These are phyloP conservation scores for Ichneumoninae sp. DNA, from an alignment of 2,888 invertebrate species.

Conservation along the genomic window DNA sequence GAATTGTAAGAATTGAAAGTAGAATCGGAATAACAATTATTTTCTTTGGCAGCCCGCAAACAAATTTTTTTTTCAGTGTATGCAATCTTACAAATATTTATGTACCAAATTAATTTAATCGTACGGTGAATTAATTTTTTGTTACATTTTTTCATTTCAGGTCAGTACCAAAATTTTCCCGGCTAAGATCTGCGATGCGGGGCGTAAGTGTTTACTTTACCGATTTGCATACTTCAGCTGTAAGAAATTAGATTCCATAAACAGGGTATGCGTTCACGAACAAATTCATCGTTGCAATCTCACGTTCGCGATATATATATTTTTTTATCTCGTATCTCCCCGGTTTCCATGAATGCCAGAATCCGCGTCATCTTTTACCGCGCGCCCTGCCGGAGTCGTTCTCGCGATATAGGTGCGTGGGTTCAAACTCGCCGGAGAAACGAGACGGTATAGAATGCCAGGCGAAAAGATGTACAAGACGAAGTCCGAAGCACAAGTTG, in stretches of 20 bases:
- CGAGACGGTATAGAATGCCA: slow-evolving; percentile 31
- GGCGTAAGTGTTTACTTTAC: neutral
- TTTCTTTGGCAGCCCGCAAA: too few species aligned
- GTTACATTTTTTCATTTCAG: slow-evolving; percentile 21
- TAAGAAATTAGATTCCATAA: neutral
- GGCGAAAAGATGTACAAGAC: slow-evolving; percentile 27
- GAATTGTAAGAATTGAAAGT: too few species aligned
- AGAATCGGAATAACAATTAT: too few species aligned
- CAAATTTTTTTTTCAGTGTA: too few species aligned
- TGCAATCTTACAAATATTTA: too few species aligned
- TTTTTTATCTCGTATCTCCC: slow-evolving; percentile 12
- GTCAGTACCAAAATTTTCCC: slow-evolving; percentile 1
- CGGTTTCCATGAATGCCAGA: slow-evolving; percentile 50
- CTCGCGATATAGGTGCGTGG: slow-evolving; percentile 57
- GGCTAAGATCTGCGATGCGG: neutral
- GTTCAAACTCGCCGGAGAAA: slow-evolving; percentile 41
- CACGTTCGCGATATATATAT: neutral
- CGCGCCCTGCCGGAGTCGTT: slow-evolving; percentile 41
- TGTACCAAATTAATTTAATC: too few species aligned
- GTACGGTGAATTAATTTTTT: neutral
- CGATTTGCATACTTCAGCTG: neutral
- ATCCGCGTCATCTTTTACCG: slow-evolving; percentile 64
- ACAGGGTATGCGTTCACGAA: neutral
- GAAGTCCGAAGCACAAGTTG: slow-evolving; percentile 7
- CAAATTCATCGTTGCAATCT: slow-evolving; percentile 3